Percentiles rank a stretch among this genome's conserved stretches.
phyloP scores from a whole-genome alignment of 1,140 invertebrate genomes.

The Idris sp. region DNA sequence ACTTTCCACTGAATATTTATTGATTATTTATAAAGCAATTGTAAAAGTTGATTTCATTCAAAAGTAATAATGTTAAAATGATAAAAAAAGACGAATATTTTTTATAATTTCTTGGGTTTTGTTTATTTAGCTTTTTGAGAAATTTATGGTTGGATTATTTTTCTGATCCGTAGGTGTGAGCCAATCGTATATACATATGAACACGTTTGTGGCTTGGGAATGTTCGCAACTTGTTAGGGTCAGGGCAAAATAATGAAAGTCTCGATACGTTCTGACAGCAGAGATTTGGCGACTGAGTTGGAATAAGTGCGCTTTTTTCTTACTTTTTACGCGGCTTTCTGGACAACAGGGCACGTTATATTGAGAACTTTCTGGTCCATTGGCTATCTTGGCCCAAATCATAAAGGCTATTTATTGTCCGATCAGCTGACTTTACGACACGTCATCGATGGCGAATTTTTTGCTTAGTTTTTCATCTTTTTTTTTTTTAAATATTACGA shows the following conservation, averaged over 20 bases:
- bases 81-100: conserved; percentile 24
- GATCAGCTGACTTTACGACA: conserved; percentile 53
- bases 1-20: too few species aligned
- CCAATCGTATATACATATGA: conserved; percentile 19
- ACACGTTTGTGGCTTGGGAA: too few species aligned
- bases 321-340: conserved; percentile 59
- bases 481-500: conserved; percentile 29
- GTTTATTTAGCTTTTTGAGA: conserved; percentile 30
- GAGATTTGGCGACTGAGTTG: conserved; percentile 58
- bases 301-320: conserved; percentile 66
- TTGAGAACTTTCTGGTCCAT: conserved; percentile 52
- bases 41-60: too few species aligned
- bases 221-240: conserved; percentile 54
- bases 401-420: conserved; percentile 61
- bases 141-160: conserved; percentile 44
- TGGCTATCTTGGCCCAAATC: conserved; percentile 58
- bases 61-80: too few species aligned
- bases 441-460: conserved; percentile 53
- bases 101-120: conserved; percentile 19
- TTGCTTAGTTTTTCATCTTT: conserved; percentile 35
- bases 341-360: conserved; percentile 31
- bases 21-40: too few species aligned
- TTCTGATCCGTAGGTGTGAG: conserved; percentile 11
- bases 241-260: conserved; percentile 67
- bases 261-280: conserved; percentile 70